These are phyloP conservation scores for Chironomus tentans DNA, from an alignment of 2,888 invertebrate species.

Conservation along the genomic window DNA sequence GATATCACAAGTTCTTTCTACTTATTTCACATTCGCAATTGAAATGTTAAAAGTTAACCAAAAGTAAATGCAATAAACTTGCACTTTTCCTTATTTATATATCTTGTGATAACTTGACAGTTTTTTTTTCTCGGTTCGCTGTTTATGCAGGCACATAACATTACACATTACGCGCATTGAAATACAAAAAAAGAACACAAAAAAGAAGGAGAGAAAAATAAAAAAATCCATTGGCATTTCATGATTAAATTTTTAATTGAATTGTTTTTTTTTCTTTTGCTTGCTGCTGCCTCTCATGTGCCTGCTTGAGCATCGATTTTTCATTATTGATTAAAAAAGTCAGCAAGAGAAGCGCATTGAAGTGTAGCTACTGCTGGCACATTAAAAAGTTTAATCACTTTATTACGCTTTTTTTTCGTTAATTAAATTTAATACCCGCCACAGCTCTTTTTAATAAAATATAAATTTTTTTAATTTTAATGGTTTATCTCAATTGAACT, in stretches of 20 bases:
- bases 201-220: neutral
- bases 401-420: slow-evolving; percentile 15
- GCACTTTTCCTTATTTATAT: slow-evolving; percentile 19
- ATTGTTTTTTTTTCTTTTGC: slow-evolving; percentile 6
- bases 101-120: slow-evolving; percentile 20
- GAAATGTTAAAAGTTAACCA: slow-evolving; percentile 17
- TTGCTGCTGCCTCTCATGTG: neutral
- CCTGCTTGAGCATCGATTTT: slow-evolving; percentile 18
- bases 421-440: slow-evolving; percentile 16
- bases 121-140: neutral
- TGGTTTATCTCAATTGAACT: too few species aligned
- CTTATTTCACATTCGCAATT: slow-evolving; percentile 1
- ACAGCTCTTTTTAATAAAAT: too few species aligned
- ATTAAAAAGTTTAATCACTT: slow-evolving; percentile 22
- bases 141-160: neutral
- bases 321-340: slow-evolving; percentile 17
- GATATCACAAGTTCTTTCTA: too few species aligned
- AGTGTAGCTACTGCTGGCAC: neutral
- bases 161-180: neutral
- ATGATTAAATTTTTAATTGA: slow-evolving; percentile 23
- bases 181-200: neutral
- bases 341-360: neutral
- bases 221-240: slow-evolving; percentile 7
- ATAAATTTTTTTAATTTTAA: neutral
- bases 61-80: slow-evolving; percentile 24